phyloP scores from a whole-genome alignment of 1,140 invertebrate genomes.

The Caenorhabditis latens region DNA sequence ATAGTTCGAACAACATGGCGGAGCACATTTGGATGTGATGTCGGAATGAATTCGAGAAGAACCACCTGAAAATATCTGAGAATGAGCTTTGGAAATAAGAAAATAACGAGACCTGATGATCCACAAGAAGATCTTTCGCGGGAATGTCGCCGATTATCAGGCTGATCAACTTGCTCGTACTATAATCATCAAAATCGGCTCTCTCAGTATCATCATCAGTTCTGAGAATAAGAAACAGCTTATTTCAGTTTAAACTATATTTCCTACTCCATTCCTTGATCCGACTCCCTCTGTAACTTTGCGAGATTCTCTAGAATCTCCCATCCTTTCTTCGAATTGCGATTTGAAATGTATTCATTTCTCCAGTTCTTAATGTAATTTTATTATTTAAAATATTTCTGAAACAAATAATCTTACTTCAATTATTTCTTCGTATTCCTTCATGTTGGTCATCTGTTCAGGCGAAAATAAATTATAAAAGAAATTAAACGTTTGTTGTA shows the following conservation, averaged over 20 bases:
- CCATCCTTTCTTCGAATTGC: constrained; percentile 24
- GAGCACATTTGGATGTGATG: constrained; percentile 8
- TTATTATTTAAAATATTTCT: not conserved
- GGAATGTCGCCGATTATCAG: constrained; percentile 26
- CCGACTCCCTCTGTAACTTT: not conserved
- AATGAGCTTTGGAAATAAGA: not conserved
- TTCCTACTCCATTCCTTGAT: constrained; percentile 11
- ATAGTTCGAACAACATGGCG: constrained; percentile 19
- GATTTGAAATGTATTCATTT: constrained; percentile 12
- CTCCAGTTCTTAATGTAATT: constrained; percentile 20
- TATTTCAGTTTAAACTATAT: not conserved
- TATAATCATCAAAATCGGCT: constrained; percentile 22
- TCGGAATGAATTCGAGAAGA: constrained; percentile 37
- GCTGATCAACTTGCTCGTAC: constrained; percentile 5
- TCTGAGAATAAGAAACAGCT: not conserved
- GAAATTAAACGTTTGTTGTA: not conserved
- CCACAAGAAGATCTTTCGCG: constrained; percentile 15
- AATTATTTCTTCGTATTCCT: not conserved
- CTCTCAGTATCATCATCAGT: not conserved
- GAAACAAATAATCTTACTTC: constrained; percentile 6
- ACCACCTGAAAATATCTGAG: not conserved
- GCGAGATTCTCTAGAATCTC: constrained; percentile 8
- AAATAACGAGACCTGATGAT: constrained; percentile 4
- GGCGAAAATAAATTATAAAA: not conserved
- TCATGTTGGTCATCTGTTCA: not conserved